A percentile compares a stretch with the other conserved stretches of the same genome.
These are phyloP conservation scores for Hylaea fasciaria DNA, from an alignment of 2,888 invertebrate genomes.

Conservation along the genomic window DNA sequence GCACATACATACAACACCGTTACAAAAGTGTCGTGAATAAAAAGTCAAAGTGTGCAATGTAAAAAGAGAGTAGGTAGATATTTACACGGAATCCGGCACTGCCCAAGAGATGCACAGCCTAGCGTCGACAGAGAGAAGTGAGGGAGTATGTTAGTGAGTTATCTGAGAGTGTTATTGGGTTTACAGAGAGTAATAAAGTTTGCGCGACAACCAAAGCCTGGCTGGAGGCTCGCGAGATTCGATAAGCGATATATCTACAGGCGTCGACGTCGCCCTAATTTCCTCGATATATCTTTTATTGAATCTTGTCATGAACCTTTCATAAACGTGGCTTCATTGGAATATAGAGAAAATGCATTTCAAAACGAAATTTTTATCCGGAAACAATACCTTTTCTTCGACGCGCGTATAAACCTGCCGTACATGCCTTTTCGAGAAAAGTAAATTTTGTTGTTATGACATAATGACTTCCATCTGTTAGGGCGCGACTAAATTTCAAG, in stretches of 20 bases:
- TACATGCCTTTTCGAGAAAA: constrained; percentile 11
- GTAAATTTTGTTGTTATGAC: not conserved
- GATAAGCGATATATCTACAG: not conserved
- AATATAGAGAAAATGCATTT: too few relatives aligned
- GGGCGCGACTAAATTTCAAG: not conserved
- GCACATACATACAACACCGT: constrained; percentile 37
- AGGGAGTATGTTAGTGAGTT: constrained; percentile 72
- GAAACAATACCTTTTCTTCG: constrained; percentile 15
- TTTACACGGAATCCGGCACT: constrained; percentile 95
- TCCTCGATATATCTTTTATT: too few relatives aligned
- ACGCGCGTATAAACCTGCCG: not conserved
- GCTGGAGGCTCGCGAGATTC: not conserved
- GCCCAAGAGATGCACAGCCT: constrained; percentile 97
- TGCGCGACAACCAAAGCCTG: constrained; percentile 16
- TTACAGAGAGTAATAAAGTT: constrained; percentile 5
- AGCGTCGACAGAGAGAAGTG: constrained; percentile 79
- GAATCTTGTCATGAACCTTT: too few relatives aligned
- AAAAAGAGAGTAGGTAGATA: constrained; percentile 84
- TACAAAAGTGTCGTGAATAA: constrained; percentile 57
- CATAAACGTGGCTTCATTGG: too few relatives aligned
- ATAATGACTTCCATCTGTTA: too few relatives aligned
- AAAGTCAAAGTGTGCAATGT: constrained; percentile 76
- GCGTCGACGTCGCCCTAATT: too few relatives aligned
- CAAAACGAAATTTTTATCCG: not conserved
- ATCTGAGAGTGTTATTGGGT: constrained; percentile 37